phyloP scores from a whole-genome alignment of 2,888 invertebrate species.

The Sesia apiformis region DNA sequence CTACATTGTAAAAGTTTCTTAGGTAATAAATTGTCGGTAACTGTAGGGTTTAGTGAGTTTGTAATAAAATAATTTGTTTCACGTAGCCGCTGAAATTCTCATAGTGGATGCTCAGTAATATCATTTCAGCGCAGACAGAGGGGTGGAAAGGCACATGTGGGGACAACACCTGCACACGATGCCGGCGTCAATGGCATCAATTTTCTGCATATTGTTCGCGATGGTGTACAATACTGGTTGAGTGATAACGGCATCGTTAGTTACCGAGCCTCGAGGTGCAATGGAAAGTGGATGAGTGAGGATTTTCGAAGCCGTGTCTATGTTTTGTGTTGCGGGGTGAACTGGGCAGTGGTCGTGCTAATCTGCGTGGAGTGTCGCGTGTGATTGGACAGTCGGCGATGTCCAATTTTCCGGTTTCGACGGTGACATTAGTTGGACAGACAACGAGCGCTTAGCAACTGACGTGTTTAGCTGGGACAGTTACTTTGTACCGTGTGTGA shows the following conservation, averaged over 20 bases:
- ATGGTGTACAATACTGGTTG: slow-evolving; percentile 43
- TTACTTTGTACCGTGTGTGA: background rate
- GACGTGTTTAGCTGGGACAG: slow-evolving; percentile 16
- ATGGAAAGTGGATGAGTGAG: slow-evolving; percentile 47
- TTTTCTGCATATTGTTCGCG: slow-evolving; percentile 21
- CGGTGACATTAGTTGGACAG: slow-evolving; percentile 53
- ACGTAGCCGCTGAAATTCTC: no score
- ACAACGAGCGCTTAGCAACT: slow-evolving; percentile 50
- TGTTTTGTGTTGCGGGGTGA: slow-evolving; percentile 28
- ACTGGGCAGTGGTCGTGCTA: slow-evolving; percentile 59
- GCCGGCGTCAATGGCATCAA: slow-evolving; percentile 22
- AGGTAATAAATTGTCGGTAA: no score
- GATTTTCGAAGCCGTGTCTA: slow-evolving; percentile 32
- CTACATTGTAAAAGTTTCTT: no score
- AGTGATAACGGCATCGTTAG: slow-evolving; percentile 18
- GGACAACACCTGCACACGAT: slow-evolving; percentile 35
- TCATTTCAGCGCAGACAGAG: slow-evolving; percentile 47
- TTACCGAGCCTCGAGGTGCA: slow-evolving; percentile 32
- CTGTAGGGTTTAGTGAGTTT: no score
- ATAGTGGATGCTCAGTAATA: slow-evolving; percentile 34
- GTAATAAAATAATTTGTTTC: no score
- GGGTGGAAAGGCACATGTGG: slow-evolving; percentile 46
- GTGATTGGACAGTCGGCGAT: slow-evolving; percentile 66
- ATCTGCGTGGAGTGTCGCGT: slow-evolving; percentile 71
- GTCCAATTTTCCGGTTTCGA: slow-evolving; percentile 70